phyloP scores from a whole-genome alignment of 2,888 invertebrate species.

The Aleiodes leptofemur region DNA sequence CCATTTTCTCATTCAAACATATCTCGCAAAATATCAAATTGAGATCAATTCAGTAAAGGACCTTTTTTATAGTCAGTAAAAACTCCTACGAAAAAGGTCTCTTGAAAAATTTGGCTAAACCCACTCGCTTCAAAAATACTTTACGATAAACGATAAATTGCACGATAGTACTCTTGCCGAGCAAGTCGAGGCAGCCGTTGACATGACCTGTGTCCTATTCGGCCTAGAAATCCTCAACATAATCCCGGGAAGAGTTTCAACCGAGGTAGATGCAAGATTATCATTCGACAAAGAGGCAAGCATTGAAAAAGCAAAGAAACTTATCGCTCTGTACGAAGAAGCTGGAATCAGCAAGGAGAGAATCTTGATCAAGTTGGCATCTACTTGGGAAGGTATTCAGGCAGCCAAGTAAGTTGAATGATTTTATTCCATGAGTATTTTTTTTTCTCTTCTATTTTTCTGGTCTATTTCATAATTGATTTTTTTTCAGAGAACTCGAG shows the following conservation, averaged over 20 bases:
- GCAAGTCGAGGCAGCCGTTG: constrained; percentile 90
- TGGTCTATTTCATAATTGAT: background rate
- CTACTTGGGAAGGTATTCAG: constrained; percentile 99
- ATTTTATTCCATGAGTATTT: background rate
- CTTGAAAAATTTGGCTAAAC: too few species aligned
- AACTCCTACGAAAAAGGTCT: background rate
- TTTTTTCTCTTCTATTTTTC: background rate
- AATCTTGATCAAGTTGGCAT: constrained; percentile 97
- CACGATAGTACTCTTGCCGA: constrained; percentile 81
- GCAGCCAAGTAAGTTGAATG: constrained; percentile 87
- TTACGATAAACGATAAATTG: constrained; percentile 32
- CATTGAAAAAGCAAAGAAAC: constrained; percentile 90
- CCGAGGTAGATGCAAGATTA: constrained; percentile 96
- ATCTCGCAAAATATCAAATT: too few species aligned
- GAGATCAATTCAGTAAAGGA: too few species aligned
- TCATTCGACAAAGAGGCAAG: constrained; percentile 96
- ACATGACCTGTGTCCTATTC: constrained; percentile 96
- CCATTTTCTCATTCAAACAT: too few species aligned
- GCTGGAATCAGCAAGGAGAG: constrained; percentile 93
- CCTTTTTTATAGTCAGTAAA: background rate
- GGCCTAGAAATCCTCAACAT: constrained; percentile 98
- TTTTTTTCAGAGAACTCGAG: constrained; percentile 86
- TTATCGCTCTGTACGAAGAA: constrained; percentile 93
- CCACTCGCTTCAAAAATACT: too few species aligned
- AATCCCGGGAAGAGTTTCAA: constrained; percentile 97